Evolutionary conservation across 2,888 invertebrate genomes (phyloP).

Genomic region (Cantharis flavilabris): DNA sequence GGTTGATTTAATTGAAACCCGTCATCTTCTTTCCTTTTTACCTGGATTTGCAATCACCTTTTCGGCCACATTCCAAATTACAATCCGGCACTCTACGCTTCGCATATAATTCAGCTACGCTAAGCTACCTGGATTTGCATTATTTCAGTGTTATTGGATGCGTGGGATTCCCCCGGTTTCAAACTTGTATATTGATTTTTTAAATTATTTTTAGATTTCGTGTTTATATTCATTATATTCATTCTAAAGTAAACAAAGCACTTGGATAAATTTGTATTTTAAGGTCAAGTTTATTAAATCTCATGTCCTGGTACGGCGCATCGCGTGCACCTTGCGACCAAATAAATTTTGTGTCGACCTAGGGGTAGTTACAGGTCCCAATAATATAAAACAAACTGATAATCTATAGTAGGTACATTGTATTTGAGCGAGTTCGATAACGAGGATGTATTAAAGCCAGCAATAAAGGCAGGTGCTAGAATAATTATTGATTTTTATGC

Average conservation of each 20-base stretch:
- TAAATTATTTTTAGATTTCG: background rate
- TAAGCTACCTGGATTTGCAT: background rate
- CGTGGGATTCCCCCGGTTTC: background rate
- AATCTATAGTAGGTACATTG: background rate
- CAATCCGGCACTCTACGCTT: no score
- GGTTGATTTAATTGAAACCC: background rate
- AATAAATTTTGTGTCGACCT: slow-evolving; percentile 22
- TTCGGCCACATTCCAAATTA: no score
- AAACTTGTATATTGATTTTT: background rate
- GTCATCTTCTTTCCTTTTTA: background rate
- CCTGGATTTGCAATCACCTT: background rate
- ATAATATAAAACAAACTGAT: background rate
- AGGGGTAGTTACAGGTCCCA: background rate
- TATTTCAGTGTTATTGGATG: background rate
- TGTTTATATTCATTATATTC: background rate
- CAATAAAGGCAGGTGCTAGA: background rate
- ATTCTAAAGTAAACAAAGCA: background rate
- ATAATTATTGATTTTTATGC: background rate
- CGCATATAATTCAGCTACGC: no score
- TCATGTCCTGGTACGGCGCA: slow-evolving; percentile 47
- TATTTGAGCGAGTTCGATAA: background rate
- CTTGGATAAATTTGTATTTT: slow-evolving; percentile 13
- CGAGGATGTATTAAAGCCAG: background rate
- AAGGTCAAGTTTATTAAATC: slow-evolving; percentile 49
- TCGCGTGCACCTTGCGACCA: slow-evolving; percentile 46